Evolutionary conservation across 2,888 invertebrate species (phyloP), one percentile per base, ranked within the genome.

Genomic region (Zhuqinia jingwanae): DNA sequence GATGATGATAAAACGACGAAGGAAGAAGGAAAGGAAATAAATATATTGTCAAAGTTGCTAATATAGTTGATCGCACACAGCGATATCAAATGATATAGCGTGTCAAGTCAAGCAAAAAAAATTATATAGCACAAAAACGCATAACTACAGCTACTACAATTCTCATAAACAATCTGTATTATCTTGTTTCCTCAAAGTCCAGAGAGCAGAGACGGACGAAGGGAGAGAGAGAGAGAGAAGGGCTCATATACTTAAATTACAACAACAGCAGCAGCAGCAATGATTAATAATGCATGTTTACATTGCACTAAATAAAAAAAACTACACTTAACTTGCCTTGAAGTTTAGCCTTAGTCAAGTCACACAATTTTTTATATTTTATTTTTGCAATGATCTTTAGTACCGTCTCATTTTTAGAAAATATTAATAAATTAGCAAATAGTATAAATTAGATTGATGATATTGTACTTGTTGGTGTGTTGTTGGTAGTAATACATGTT

Each of bases 1-100:
- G 73, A 68, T 53, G 45, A 56, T 53, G 65, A 80, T 53, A 68
- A 68, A 68, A 65, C 27, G 65, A 79, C 36, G 63, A 60, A 73
- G 73, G 73, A 75, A 58, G 60, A 60, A 73, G 60, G 82, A 60
- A 60, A 45, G 60, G 77, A 75, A 77, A 60, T 36, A n/a, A 30
- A 56, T 47, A n/a, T 36, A 75, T 30, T 75, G 56, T 70, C 47
- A 47, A 68, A 42, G 45, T 45, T 68, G 17, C 20, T 45, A 45
- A 68, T 68, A n/a, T n/a, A 15, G 25, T 15, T 36, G 36, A 36
- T 36, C 36, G n/a, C n/a, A 36, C 8, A 36, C 3, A 6, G 8
- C 36, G 47, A 25, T 25, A 47, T 36, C 3, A 36, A 36, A 36
- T 15, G 68, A 68, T 70, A 70, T 15, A n/a, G n/a, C n/a, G 10